phyloP scores from a whole-genome alignment of 2,113 vertebrate species.

The Lepidothrix coronata region DNA sequence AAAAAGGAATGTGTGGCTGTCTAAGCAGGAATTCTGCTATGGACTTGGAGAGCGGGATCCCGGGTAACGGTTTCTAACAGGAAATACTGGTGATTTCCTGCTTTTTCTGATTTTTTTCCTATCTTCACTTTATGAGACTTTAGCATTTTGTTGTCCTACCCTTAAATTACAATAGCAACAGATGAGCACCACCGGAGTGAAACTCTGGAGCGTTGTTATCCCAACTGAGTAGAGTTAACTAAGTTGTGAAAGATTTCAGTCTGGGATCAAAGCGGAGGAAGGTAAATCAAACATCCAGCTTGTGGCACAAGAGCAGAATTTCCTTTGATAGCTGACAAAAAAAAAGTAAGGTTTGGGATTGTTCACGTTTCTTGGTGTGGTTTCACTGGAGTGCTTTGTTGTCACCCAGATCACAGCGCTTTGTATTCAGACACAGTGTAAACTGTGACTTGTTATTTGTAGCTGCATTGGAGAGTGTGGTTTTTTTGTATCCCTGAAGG shows the following conservation, averaged over 20 bases:
- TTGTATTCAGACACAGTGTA: not conserved
- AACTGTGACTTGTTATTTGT: not conserved
- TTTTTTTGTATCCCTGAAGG: not conserved
- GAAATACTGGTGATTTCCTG: not conserved
- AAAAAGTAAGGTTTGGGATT: not conserved
- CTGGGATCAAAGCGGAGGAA: not conserved
- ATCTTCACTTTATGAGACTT: not conserved
- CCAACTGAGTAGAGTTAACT: not conserved
- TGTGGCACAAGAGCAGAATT: not conserved
- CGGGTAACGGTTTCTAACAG: not conserved
- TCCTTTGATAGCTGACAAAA: not conserved
- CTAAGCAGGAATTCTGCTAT: not conserved
- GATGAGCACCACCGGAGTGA: not conserved
- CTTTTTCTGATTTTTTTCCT: not conserved
- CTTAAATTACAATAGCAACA: not conserved
- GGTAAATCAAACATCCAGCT: not conserved
- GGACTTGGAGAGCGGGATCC: not conserved
- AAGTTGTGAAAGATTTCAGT: not conserved
- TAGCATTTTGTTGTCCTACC: not conserved
- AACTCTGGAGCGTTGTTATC: not conserved
- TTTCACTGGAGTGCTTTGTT: not conserved
- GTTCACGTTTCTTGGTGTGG: not conserved
- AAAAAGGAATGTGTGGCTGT: fast-evolving
- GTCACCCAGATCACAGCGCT: not conserved
- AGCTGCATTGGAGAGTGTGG: not conserved